phyloP scores from a whole-genome alignment of 1,140 invertebrate species.

The Panagrolaimus sp. region DNA sequence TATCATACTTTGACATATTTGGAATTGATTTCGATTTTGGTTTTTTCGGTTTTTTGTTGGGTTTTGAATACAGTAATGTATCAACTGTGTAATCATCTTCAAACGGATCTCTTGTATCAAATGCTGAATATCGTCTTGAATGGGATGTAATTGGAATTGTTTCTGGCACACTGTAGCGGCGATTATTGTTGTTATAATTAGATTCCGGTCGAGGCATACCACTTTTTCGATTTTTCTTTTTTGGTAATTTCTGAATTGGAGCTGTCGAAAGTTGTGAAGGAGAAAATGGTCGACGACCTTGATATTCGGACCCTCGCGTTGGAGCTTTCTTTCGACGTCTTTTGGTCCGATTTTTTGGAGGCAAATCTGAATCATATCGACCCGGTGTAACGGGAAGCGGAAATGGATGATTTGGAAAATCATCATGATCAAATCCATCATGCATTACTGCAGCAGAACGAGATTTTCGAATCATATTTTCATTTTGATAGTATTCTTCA shows the following conservation, averaged over 20 bases:
- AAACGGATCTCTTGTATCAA: too few relatives aligned
- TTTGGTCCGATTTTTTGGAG: neutral
- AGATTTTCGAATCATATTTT: neutral
- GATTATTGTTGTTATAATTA: too few relatives aligned
- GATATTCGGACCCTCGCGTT: neutral
- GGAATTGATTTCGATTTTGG: neutral
- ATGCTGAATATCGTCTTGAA: too few relatives aligned
- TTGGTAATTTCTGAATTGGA: too few relatives aligned
- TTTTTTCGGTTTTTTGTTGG: neutral
- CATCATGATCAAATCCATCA: neutral
- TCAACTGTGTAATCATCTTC: too few relatives aligned
- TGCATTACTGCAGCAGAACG: neutral
- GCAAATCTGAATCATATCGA: neutral
- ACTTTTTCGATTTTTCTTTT: too few relatives aligned
- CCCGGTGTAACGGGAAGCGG: neutral
- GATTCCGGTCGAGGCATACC: too few relatives aligned
- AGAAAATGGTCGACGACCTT: neutral
- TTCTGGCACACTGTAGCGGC: too few relatives aligned
- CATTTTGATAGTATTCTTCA: neutral
- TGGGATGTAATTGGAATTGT: too few relatives aligned
- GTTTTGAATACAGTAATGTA: neutral
- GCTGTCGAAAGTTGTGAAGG: neutral
- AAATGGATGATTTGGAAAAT: neutral
- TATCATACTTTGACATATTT: neutral
- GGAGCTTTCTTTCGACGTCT: constrained; percentile 1